These are phyloP conservation scores for Mesitornis unicolor DNA, from an alignment of 2,113 vertebrate species.

Conservation along the genomic window DNA sequence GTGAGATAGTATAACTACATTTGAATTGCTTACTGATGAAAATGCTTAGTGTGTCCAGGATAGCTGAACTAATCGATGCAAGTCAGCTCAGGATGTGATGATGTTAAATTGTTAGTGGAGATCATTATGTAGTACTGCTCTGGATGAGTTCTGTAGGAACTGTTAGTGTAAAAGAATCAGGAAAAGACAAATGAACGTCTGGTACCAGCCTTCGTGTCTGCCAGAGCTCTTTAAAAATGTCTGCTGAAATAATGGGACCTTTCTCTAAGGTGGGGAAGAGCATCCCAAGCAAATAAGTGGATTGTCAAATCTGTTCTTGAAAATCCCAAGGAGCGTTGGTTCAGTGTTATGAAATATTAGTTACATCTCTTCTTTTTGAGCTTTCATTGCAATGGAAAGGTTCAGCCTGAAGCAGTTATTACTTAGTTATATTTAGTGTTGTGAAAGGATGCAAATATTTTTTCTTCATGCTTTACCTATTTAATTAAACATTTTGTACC, in stretches of 20 bases:
- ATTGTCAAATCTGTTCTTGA: background rate
- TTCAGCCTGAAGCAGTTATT: background rate
- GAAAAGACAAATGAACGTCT: background rate
- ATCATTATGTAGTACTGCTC: background rate
- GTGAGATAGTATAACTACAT: background rate
- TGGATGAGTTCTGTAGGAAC: background rate
- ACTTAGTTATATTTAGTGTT: background rate
- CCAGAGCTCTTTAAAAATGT: background rate
- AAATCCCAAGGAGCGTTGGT: background rate
- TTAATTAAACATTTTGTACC: constrained; percentile 6
- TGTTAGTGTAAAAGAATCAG: background rate
- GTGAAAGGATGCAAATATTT: background rate
- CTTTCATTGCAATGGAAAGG: background rate
- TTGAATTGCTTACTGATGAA: background rate
- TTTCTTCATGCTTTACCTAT: background rate
- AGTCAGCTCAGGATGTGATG: background rate
- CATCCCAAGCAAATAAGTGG: background rate
- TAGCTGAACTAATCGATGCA: background rate
- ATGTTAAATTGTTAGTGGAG: background rate
- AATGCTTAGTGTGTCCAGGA: background rate
- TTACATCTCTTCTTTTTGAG: background rate
- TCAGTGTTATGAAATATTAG: background rate
- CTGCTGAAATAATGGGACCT: background rate
- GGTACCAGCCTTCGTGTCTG: background rate
- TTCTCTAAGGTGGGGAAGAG: background rate